Conservation (phyloP, 2,113 vertebrate species). For the Etia nguti region DNA sequence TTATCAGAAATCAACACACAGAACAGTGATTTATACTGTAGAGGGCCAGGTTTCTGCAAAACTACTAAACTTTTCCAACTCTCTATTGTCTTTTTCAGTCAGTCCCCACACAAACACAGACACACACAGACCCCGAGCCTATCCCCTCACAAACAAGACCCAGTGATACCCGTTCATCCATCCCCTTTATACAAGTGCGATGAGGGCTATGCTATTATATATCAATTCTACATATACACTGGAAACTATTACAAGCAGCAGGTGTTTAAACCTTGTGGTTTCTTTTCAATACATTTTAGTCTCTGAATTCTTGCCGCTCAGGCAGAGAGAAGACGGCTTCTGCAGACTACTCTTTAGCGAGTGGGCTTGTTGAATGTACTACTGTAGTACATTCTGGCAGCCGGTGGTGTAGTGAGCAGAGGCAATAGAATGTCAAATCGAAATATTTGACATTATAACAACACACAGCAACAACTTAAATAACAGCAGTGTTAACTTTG, state of each 20-base stretch:
- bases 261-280: background rate
- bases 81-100: background rate
- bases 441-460: background rate
- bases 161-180: background rate
- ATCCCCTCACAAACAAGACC: background rate
- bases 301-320: background rate
- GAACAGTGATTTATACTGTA: background rate
- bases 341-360: background rate
- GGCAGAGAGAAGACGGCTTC: background rate
- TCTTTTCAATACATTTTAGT: background rate
- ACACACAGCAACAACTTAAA: background rate
- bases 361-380: fast-evolving
- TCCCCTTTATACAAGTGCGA: background rate
- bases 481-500: background rate
- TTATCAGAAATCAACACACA: background rate
- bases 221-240: background rate
- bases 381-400: background rate
- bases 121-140: background rate
- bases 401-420: background rate
- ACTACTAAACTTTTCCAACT: background rate
- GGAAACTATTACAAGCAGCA: background rate
- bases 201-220: background rate
- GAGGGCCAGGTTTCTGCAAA: background rate
- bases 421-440: fast-evolving
- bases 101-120: background rate